phyloP scores from a whole-genome alignment of 2,888 invertebrate species.

The Cephus sareptanus region DNA sequence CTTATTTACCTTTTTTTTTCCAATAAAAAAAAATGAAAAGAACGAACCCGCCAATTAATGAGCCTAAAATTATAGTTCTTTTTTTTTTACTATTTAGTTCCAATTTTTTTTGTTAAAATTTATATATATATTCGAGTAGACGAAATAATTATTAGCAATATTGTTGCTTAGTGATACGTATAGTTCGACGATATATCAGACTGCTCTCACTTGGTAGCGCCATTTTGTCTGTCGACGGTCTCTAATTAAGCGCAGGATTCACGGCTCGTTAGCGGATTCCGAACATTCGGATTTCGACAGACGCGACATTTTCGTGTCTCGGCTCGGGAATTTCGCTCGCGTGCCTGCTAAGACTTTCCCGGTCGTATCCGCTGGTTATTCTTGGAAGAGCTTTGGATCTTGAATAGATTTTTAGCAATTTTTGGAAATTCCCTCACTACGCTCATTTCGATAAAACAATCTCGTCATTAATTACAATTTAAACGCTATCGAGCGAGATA shows the following conservation, averaged over 20 bases:
- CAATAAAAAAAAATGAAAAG: too few species aligned
- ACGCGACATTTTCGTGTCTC: neutral
- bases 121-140: too few species aligned
- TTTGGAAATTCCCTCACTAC: too few species aligned
- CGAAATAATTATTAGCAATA: neutral
- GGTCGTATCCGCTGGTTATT: neutral
- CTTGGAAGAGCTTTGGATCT: neutral
- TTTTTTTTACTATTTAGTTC: too few species aligned
- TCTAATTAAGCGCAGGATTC: conserved; percentile 17
- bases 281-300: conserved; percentile 5
- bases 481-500: too few species aligned
- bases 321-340: neutral
- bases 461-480: too few species aligned
- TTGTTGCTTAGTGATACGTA: neutral
- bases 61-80: too few species aligned
- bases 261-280: conserved; percentile 15
- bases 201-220: neutral
- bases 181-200: neutral
- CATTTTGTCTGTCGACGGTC: conserved; percentile 16
- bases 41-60: too few species aligned
- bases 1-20: too few species aligned
- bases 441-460: too few species aligned
- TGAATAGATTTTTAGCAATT: too few species aligned
- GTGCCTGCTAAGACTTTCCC: neutral
- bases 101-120: too few species aligned